These are phyloP conservation scores for Ormyrus thymus DNA, from an alignment of 2,888 invertebrate genomes.

Conservation along the genomic window DNA sequence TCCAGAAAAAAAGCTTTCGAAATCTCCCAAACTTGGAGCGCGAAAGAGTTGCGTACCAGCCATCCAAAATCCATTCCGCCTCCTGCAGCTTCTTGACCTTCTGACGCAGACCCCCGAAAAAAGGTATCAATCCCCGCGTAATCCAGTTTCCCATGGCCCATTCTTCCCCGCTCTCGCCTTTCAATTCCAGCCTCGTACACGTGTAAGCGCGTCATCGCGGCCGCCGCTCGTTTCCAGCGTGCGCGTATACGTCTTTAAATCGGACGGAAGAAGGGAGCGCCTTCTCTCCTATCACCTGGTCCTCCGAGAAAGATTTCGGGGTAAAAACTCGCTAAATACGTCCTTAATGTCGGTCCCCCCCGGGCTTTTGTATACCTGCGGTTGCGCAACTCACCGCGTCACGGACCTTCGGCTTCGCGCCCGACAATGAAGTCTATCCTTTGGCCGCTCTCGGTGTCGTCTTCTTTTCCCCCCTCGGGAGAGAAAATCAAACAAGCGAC, in stretches of 20 bases:
- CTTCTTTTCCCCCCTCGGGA: not conserved
- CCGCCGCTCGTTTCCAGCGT: constrained; percentile 2
- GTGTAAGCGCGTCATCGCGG: constrained; percentile 28
- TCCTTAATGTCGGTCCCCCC: constrained; percentile 63
- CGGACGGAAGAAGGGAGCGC: constrained; percentile 12
- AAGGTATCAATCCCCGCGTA: constrained; percentile 25
- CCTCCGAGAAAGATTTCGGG: constrained; percentile 41
- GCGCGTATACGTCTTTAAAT: not conserved
- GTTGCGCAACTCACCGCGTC: constrained; percentile 61
- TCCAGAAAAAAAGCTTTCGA: too few relatives aligned
- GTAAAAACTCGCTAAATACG: constrained; percentile 67
- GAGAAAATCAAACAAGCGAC: constrained; percentile 48
- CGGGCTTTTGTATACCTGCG: constrained; percentile 53
- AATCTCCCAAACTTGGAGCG: too few relatives aligned
- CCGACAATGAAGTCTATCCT: constrained; percentile 48
- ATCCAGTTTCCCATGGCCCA: constrained; percentile 37
- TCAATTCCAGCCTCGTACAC: not conserved
- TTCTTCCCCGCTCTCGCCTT: not conserved
- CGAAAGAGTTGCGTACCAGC: too few relatives aligned
- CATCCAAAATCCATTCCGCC: too few relatives aligned
- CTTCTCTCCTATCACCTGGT: constrained; percentile 43
- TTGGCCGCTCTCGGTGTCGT: constrained; percentile 3
- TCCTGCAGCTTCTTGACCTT: constrained; percentile 38
- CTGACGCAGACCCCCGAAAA: constrained; percentile 14
- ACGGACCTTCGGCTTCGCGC: constrained; percentile 25